These are phyloP conservation scores for Fregata magnificens DNA, from an alignment of 2,113 vertebrate genomes.

Conservation along the genomic window DNA sequence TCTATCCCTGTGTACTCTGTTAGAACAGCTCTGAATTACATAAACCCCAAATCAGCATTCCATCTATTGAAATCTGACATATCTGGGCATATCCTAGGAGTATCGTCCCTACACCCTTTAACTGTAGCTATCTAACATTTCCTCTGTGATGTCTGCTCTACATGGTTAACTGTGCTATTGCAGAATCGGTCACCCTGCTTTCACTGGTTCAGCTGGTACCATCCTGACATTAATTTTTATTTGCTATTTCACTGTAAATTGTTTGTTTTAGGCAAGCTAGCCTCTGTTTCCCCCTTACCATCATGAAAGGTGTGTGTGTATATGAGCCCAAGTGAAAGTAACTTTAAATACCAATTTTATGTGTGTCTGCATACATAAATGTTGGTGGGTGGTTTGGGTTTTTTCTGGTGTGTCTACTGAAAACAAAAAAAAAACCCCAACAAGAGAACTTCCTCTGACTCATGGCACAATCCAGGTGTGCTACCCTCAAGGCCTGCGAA, in stretches of 20 bases:
- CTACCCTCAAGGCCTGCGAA: not conserved
- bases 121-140: not conserved
- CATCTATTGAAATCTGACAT: not conserved
- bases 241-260: not conserved
- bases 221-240: not conserved
- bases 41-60: not conserved
- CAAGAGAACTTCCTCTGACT: not conserved
- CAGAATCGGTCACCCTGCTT: not conserved
- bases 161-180: not conserved
- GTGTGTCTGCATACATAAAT: not conserved
- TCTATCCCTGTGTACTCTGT: not conserved
- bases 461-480: not conserved
- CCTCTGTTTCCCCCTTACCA: not conserved
- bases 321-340: not conserved
- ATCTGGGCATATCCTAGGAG: not conserved
- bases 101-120: not conserved
- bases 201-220: not conserved
- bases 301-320: accelerated
- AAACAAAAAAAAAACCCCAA: not conserved
- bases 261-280: not conserved
- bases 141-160: not conserved
- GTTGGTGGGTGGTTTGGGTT: not conserved
- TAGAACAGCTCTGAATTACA: not conserved
- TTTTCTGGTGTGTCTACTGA: not conserved
- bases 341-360: not conserved